phyloP scores from a whole-genome alignment of 2,113 vertebrate species.

The Recurvirostra avosetta region DNA sequence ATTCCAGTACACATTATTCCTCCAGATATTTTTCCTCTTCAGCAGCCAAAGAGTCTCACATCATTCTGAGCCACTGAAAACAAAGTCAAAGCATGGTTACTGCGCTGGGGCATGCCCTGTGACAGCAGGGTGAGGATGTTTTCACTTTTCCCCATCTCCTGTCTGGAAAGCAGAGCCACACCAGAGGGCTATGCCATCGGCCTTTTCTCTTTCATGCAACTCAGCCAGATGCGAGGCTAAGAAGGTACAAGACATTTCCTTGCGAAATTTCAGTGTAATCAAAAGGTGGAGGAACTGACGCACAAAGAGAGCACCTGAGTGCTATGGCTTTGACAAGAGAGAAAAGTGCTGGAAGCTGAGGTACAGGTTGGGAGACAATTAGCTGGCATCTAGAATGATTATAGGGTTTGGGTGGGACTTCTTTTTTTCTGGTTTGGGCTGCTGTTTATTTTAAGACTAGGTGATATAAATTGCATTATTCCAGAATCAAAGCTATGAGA shows the following conservation, averaged over 20 bases:
- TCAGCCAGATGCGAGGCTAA: not conserved
- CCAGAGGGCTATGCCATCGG: not conserved
- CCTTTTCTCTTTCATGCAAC: not conserved
- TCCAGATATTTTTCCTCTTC: not conserved
- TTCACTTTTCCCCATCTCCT: not conserved
- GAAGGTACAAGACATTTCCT: not conserved
- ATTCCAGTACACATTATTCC: not conserved
- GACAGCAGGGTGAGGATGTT: not conserved
- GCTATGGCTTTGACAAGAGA: not conserved
- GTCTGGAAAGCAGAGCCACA: not conserved
- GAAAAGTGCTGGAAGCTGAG: not conserved
- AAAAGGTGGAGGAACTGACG: not conserved
- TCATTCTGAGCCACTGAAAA: not conserved
- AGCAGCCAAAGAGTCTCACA: not conserved
- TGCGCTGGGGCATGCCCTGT: not conserved
- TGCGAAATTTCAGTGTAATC: fast-evolving
- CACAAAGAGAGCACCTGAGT: not conserved
- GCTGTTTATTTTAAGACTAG: not conserved
- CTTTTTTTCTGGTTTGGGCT: not conserved
- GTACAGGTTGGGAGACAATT: not conserved
- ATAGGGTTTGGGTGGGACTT: not conserved
- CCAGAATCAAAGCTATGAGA: not conserved
- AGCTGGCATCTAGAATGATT: not conserved
- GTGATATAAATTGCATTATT: not conserved
- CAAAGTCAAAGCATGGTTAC: not conserved